Evolutionary conservation across 2,888 invertebrate species (phyloP).

Genomic region (Dexiosoma caninum): DNA sequence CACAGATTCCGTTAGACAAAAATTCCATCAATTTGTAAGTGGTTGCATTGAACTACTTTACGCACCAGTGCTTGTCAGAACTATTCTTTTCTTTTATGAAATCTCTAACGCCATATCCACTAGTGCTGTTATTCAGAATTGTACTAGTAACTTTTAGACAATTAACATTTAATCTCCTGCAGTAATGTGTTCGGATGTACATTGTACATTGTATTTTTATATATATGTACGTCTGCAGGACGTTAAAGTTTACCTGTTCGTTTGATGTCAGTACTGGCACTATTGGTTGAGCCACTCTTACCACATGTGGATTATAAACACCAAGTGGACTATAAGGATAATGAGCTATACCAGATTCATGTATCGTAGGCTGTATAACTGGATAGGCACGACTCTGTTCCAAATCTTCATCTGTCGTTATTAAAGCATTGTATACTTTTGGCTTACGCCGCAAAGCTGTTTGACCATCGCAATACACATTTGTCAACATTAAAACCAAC

Average conservation of each 20-base stretch:
- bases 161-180: too few relatives aligned
- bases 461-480: constrained; percentile 7
- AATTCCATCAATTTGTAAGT: too few relatives aligned
- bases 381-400: constrained; percentile 87
- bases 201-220: not conserved
- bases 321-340: constrained; percentile 75
- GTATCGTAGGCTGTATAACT: constrained; percentile 85
- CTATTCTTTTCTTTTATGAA: too few relatives aligned
- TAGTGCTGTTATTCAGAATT: too few relatives aligned
- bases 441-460: constrained; percentile 80
- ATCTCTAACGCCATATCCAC: too few relatives aligned
- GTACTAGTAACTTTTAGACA: too few relatives aligned
- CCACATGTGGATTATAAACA: constrained; percentile 71
- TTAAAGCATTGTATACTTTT: constrained; percentile 88
- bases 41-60: too few relatives aligned
- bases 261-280: constrained; percentile 72
- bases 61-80: too few relatives aligned
- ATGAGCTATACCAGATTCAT: constrained; percentile 80
- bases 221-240: not conserved
- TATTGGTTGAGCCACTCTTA: constrained; percentile 72
- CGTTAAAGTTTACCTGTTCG: constrained; percentile 68
- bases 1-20: too few relatives aligned
- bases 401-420: constrained; percentile 87
- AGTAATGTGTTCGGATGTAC: too few relatives aligned
- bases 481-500: constrained; percentile 37